Evolutionary conservation across 2,888 invertebrate species (phyloP).

Genomic region (Conus canariensis): DNA sequence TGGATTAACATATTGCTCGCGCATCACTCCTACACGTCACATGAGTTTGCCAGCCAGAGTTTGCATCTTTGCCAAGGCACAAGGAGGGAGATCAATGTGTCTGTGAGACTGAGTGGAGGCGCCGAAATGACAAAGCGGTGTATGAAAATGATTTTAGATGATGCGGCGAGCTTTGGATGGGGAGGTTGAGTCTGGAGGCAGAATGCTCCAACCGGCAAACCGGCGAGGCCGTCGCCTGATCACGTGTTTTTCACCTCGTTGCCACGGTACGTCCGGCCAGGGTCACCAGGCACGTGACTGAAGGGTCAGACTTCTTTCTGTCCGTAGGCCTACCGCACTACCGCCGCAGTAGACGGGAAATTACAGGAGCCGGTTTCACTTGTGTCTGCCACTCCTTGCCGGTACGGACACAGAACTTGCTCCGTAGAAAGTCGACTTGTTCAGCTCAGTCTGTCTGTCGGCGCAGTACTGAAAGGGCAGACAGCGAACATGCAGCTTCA

Average conservation of each 20-base stretch:
- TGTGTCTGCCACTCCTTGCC: not conserved
- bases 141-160: not conserved
- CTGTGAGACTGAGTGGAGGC: constrained; percentile 10
- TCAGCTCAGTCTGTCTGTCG: not conserved
- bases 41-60: not conserved
- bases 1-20: constrained; percentile 32
- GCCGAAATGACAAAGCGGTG: not conserved
- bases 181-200: not conserved
- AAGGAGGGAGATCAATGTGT: constrained; percentile 6
- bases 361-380: not conserved
- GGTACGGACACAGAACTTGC: not conserved
- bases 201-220: not conserved
- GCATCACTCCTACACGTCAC: constrained; percentile 22
- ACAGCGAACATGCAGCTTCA: constrained; percentile 3
- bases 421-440: not conserved
- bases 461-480: constrained; percentile 9
- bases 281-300: constrained; percentile 35
- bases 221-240: not conserved
- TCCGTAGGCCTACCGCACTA: not conserved
- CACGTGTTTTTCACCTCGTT: constrained; percentile 33
- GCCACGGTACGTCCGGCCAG: constrained; percentile 35
- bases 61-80: constrained; percentile 12
- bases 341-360: not conserved
- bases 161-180: not conserved
- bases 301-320: constrained; percentile 20